Evolutionary conservation across 2,797 vertebrate genomes (phyloP).

Genomic region (Xiphophorus birchmanni): DNA sequence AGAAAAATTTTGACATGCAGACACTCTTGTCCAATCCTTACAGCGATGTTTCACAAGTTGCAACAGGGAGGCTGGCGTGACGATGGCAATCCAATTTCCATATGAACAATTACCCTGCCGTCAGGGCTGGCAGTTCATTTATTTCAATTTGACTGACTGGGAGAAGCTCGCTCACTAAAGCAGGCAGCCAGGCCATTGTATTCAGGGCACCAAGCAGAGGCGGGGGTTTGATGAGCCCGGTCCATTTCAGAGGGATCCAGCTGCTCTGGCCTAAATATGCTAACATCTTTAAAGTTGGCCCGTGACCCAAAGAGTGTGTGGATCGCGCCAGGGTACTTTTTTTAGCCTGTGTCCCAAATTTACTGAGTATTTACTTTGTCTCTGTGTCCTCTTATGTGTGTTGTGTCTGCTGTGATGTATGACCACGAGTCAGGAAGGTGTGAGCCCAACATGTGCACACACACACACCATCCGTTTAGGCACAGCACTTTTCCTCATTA

Average conservation of each 20-base stretch:
- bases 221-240: constrained; percentile 47
- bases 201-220: constrained; percentile 53
- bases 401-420: constrained; percentile 53
- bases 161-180: constrained; percentile 62
- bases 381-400: constrained; percentile 24
- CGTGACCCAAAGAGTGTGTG: constrained; percentile 47
- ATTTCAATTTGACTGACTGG: constrained; percentile 84
- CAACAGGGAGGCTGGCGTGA: constrained; percentile 67
- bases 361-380: constrained; percentile 26
- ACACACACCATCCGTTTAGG: constrained; percentile 42
- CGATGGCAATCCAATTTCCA: constrained; percentile 81
- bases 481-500: constrained; percentile 70
- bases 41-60: constrained; percentile 62
- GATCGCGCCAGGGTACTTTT: constrained; percentile 31
- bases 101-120: constrained; percentile 83
- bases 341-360: constrained; percentile 30
- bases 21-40: constrained; percentile 48
- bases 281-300: constrained; percentile 61
- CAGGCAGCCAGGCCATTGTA: constrained; percentile 64
- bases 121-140: constrained; percentile 83
- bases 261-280: constrained; percentile 71
- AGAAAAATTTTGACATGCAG: constrained; percentile 42
- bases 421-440: constrained; percentile 35
- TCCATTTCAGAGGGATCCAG: constrained; percentile 60
- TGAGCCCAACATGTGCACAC: constrained; percentile 4